Evolutionary conservation across 64 coral and sea anemone genomes (phyloP).

Genomic region (Orbicella faveolata): DNA sequence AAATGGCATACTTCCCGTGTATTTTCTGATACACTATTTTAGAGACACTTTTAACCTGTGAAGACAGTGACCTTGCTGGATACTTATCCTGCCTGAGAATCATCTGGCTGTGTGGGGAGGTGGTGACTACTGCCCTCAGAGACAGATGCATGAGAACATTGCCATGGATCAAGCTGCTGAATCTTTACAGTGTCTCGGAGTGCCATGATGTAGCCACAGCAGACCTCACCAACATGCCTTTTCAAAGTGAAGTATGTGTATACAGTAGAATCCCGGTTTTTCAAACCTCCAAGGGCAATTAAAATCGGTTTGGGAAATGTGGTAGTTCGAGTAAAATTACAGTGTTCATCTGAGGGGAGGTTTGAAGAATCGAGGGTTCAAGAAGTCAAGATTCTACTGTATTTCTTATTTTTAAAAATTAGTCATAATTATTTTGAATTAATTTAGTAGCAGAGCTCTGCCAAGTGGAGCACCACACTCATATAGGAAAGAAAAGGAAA

Average conservation of each 20-base stretch:
- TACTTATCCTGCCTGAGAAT: constrained; percentile 61
- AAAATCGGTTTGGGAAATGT: no score
- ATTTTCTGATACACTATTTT: not conserved
- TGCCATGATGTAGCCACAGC: constrained; percentile 80
- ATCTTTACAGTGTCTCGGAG: constrained; percentile 88
- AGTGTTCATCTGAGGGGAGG: no score
- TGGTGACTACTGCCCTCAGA: constrained; percentile 79
- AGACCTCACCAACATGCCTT: constrained; percentile 67
- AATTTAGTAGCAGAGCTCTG: no score
- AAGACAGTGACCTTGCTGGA: constrained; percentile 46
- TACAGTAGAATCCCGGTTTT: no score
- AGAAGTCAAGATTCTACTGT: no score
- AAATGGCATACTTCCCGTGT: not conserved
- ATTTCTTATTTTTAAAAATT: no score
- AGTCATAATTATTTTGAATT: no score
- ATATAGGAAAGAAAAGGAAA: no score
- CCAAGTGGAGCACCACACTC: no score
- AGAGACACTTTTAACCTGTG: constrained; percentile 88
- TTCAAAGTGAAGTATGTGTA: constrained; percentile 77
- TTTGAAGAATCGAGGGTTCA: no score
- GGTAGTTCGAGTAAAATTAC: no score
- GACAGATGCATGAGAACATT: constrained; percentile 75
- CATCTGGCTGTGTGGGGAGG: constrained; percentile 90
- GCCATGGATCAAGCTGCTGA: constrained; percentile 68
- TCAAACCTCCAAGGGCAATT: no score